A percentile compares a stretch with the other conserved stretches of the same genome.
Evolutionary conservation across 2,797 vertebrate species (phyloP).

Genomic region (Acrossocheilus wenchowensis): DNA sequence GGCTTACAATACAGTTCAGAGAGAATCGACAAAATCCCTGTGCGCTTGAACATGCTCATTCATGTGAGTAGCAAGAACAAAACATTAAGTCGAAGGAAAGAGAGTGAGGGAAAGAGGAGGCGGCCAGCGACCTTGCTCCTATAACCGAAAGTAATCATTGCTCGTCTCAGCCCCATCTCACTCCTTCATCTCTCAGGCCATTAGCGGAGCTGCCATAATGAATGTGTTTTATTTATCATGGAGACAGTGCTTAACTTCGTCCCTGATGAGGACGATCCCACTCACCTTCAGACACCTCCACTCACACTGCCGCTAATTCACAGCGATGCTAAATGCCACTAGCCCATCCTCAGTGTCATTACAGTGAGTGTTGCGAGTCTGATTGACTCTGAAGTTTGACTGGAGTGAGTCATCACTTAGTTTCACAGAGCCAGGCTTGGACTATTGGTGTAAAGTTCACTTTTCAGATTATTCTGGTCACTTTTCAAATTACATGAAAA

Average conservation of each 20-base stretch:
- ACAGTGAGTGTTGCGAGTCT: background rate
- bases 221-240: constrained; percentile 63
- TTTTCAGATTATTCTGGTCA: background rate
- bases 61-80: constrained; percentile 27
- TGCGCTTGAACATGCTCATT: background rate
- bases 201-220: constrained; percentile 57
- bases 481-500: background rate
- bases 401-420: constrained; percentile 18
- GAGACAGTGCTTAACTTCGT: constrained; percentile 54
- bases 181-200: constrained; percentile 45
- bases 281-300: constrained; percentile 56
- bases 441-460: background rate
- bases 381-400: constrained; percentile 34
- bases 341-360: constrained; percentile 42
- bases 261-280: constrained; percentile 57
- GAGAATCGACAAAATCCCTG: background rate
- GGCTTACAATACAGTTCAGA: constrained; percentile 25
- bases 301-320: constrained; percentile 42
- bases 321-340: constrained; percentile 41
- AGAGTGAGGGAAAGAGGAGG: constrained; percentile 15
- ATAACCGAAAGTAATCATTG: constrained; percentile 57
- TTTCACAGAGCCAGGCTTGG: constrained; percentile 10
- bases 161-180: constrained; percentile 46
- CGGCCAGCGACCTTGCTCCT: constrained; percentile 45
- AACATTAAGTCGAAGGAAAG: background rate